phyloP scores from a whole-genome alignment of 2,113 vertebrate species.

The Vombatus ursinus region DNA sequence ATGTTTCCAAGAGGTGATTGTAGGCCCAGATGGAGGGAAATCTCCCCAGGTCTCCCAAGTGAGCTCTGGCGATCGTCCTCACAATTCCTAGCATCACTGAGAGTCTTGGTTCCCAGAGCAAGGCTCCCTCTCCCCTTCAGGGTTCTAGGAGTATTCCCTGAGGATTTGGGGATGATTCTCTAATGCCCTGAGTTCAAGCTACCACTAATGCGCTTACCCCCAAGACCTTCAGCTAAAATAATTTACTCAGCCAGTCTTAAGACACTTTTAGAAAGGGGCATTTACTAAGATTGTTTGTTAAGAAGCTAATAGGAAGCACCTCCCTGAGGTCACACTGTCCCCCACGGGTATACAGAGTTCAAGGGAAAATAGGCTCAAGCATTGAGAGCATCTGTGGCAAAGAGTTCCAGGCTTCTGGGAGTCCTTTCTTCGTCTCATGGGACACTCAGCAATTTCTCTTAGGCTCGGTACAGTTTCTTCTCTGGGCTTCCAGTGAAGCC shows the following conservation, averaged over 20 bases:
- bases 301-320: neutral
- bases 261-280: neutral
- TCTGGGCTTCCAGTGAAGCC: neutral
- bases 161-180: neutral
- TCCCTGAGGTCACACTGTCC: neutral
- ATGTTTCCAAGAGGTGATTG: neutral
- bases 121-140: neutral
- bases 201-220: neutral
- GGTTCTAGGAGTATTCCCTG: neutral
- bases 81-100: neutral
- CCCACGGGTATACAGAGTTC: neutral
- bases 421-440: neutral
- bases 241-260: neutral
- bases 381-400: neutral
- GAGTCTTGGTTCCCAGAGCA: neutral
- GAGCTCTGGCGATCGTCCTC: neutral
- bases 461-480: neutral
- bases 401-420: neutral
- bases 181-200: neutral
- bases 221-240: neutral
- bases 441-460: neutral
- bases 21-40: neutral
- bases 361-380: neutral
- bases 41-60: too few species aligned
- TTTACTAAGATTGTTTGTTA: neutral